Percentiles rank a stretch among this genome's conserved stretches.
phyloP scores from a whole-genome alignment of 2,113 vertebrate species.

The Podarcis muralis region DNA sequence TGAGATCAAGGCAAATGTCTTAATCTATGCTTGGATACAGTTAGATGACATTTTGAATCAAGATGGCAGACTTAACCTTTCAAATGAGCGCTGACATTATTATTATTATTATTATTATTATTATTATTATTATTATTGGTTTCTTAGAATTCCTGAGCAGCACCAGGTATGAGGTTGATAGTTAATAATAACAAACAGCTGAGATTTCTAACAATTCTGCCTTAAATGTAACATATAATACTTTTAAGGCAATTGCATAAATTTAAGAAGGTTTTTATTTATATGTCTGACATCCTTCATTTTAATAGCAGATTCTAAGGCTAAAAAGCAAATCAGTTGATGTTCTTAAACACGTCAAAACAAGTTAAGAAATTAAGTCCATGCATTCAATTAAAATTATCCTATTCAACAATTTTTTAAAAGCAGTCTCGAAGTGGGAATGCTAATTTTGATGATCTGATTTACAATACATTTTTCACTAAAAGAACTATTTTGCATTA shows the following conservation, averaged over 20 bases:
- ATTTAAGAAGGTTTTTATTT: background rate
- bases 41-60: no score
- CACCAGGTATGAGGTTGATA: no score
- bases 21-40: no score
- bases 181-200: no score
- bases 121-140: no score
- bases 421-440: background rate
- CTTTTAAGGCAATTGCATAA: background rate
- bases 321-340: background rate
- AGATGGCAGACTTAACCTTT: no score
- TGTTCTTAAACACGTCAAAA: background rate
- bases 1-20: no score
- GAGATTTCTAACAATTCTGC: no score
- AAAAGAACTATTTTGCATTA: background rate
- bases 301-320: background rate
- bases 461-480: background rate
- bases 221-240: background rate
- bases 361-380: conserved; percentile 3
- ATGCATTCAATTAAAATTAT: conserved; percentile 7
- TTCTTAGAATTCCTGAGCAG: no score
- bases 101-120: no score
- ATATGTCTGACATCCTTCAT: background rate
- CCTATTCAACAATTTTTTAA: background rate
- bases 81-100: no score
- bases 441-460: conserved; percentile 2